Evolutionary conservation across 2,113 vertebrate genomes (phyloP).

Genomic region (Coracopsis vasa): DNA sequence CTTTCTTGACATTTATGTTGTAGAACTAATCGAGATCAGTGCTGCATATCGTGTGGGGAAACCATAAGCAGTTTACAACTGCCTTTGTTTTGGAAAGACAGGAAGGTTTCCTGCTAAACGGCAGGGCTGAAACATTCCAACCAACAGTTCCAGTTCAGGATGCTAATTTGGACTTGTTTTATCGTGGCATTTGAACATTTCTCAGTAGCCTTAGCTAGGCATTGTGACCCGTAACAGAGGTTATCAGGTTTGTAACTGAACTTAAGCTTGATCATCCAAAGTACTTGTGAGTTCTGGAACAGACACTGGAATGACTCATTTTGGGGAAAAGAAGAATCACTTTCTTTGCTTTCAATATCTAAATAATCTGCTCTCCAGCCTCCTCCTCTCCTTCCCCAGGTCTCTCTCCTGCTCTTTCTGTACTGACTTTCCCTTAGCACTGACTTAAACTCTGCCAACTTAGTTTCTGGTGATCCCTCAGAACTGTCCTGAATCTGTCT

Average conservation of each 20-base stretch:
- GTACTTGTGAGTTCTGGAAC: not conserved
- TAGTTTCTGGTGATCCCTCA: not conserved
- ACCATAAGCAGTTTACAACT: not conserved
- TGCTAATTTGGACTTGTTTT: not conserved
- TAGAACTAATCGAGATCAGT: not conserved
- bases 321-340: not conserved
- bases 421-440: not conserved
- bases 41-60: not conserved
- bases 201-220: not conserved
- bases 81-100: not conserved
- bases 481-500: not conserved
- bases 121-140: not conserved
- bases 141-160: not conserved
- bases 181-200: not conserved
- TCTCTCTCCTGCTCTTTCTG: not conserved
- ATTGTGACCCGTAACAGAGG: not conserved
- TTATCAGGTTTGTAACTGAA: not conserved
- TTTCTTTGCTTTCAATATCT: not conserved
- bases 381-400: not conserved
- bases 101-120: not conserved
- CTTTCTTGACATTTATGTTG: slow-evolving; percentile 16
- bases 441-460: not conserved
- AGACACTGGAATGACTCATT: not conserved
- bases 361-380: not conserved
- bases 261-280: not conserved